Evolutionary conservation across 2,797 vertebrate genomes (phyloP).

Genomic region (Picus viridis): DNA sequence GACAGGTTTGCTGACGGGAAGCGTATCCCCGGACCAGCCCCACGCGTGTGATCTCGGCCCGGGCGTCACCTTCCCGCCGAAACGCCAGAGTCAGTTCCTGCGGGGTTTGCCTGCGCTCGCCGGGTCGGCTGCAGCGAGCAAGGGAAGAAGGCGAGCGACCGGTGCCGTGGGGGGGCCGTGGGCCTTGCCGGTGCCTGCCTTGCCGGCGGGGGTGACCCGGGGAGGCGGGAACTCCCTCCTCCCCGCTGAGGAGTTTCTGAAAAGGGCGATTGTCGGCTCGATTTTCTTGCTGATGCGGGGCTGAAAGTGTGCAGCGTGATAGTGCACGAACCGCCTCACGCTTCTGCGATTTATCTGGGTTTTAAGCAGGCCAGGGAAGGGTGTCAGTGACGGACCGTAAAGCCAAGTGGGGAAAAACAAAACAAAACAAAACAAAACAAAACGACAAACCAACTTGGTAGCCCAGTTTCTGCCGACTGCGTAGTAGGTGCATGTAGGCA

Average conservation of each 20-base stretch:
- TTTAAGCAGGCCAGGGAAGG: too few species aligned
- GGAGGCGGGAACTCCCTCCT: too few species aligned
- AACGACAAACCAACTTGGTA: neutral
- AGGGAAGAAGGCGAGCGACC: neutral
- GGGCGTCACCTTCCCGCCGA: neutral
- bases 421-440: too few species aligned
- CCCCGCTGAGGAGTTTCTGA: neutral
- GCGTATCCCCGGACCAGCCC: neutral
- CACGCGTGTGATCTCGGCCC: neutral
- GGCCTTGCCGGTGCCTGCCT: neutral
- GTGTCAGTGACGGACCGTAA: neutral
- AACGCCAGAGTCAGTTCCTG: neutral
- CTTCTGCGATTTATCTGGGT: too few species aligned
- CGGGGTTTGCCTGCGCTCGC: neutral
- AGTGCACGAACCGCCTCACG: neutral
- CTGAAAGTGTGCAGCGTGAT: accelerated
- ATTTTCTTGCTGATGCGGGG: neutral
- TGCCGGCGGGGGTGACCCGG: neutral
- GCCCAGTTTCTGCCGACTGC: accelerated
- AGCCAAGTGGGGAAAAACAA: neutral
- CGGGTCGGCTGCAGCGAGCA: neutral
- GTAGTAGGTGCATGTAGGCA: accelerated
- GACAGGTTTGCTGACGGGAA: neutral
- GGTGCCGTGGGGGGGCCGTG: neutral
- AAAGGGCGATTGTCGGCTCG: neutral